These are phyloP conservation scores for Rhinichthys osculus DNA, from an alignment of 2,797 vertebrate species.

Conservation along the genomic window DNA sequence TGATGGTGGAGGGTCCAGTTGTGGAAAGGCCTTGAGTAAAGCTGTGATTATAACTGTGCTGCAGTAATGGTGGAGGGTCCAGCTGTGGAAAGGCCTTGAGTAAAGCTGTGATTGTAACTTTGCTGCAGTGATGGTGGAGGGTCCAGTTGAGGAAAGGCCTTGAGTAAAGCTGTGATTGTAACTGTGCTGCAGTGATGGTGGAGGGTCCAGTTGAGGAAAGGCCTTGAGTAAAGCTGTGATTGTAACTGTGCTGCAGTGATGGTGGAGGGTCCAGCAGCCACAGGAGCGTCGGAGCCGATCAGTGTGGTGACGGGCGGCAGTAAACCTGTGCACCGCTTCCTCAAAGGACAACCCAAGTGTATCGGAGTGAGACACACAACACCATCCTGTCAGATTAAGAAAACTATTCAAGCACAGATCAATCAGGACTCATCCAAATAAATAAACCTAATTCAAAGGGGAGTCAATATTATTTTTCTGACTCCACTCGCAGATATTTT, in stretches of 20 bases:
- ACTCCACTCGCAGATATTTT: no score
- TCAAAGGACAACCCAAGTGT: conserved; percentile 73
- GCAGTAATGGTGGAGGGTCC: no score
- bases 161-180: no score
- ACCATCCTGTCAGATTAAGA: not conserved
- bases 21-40: no score
- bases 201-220: no score
- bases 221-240: not conserved
- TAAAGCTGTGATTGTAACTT: no score
- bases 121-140: no score
- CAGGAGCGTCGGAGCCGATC: conserved; percentile 11
- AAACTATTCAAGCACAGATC: not conserved
- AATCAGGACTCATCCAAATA: not conserved
- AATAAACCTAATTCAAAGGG: not conserved
- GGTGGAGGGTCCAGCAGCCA: not conserved
- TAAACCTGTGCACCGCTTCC: conserved; percentile 79
- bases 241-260: conserved; percentile 25
- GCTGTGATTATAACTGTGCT: not conserved
- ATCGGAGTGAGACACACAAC: conserved; percentile 70
- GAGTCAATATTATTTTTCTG: no score
- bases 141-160: no score
- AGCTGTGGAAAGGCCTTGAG: no score
- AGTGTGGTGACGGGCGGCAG: conserved; percentile 61
- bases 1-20: no score
- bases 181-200: no score